These are phyloP conservation scores for Squalus acanthias DNA, from an alignment of 2,797 vertebrate species.

Conservation along the genomic window DNA sequence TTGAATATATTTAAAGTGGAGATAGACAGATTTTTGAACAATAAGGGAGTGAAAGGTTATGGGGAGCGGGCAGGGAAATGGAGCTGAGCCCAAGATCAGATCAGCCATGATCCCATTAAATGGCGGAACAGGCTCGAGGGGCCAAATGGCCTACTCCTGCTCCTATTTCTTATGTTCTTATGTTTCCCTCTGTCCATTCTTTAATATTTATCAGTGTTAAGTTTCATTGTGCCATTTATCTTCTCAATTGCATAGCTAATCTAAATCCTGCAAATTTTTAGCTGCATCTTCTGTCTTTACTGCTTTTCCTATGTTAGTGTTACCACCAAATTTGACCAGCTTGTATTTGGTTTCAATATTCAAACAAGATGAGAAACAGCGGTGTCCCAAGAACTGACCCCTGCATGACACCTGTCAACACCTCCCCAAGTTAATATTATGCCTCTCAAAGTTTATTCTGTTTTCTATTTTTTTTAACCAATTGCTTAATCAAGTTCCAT, in stretches of 20 bases:
- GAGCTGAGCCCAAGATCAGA: too few relatives aligned
- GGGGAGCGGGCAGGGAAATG: too few relatives aligned
- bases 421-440: background rate
- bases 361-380: background rate
- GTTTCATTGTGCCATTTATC: background rate
- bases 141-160: too few relatives aligned
- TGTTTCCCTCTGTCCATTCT: too few relatives aligned
- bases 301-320: background rate
- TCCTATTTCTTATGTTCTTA: too few relatives aligned
- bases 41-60: too few relatives aligned
- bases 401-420: background rate
- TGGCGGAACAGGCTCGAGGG: too few relatives aligned
- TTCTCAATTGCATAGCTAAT: background rate
- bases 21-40: too few relatives aligned
- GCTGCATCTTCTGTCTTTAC: background rate
- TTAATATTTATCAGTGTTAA: background rate
- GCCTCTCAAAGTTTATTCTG: slow-evolving; percentile 39
- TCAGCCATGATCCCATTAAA: too few relatives aligned
- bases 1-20: too few relatives aligned
- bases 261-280: background rate
- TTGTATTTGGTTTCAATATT: background rate
- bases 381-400: background rate
- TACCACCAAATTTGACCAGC: background rate
- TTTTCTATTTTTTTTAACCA: slow-evolving; percentile 45
- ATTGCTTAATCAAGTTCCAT: background rate